A percentile compares a stretch with the other conserved stretches of the same genome.
Conservation (phyloP, 2,113 vertebrate genomes). For the Triplophysa tibetana region DNA sequence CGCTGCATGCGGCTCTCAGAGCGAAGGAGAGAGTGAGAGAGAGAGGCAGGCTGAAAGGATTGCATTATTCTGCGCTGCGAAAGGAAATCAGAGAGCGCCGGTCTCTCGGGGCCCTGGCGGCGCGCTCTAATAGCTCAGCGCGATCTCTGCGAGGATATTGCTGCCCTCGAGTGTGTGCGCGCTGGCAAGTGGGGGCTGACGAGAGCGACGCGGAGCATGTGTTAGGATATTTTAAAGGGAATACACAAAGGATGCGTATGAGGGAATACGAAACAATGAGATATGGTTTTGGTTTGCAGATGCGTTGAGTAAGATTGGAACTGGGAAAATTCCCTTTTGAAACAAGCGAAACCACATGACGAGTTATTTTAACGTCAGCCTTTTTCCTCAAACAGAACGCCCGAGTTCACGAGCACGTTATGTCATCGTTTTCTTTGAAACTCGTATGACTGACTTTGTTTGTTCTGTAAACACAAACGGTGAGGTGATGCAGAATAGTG, state of each 20-base stretch:
- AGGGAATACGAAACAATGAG: constrained; percentile 19
- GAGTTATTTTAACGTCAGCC: no score
- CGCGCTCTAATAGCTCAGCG: constrained; percentile 52
- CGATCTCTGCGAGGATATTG: constrained; percentile 48
- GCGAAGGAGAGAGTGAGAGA: constrained; percentile 25
- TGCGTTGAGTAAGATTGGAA: not conserved
- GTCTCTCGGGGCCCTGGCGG: constrained; percentile 53
- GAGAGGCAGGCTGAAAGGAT: constrained; percentile 55
- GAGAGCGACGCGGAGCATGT: not conserved
- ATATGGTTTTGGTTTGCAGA: constrained; percentile 12
- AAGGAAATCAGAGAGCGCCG: constrained; percentile 59
- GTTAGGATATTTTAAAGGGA: constrained; percentile 19
- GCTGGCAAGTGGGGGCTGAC: constrained; percentile 18
- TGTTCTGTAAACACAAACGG: no score
- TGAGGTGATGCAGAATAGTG: no score
- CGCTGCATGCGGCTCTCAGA: constrained; percentile 25
- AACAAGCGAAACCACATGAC: no score
- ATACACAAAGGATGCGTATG: constrained; percentile 17
- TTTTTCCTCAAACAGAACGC: no score
- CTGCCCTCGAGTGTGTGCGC: constrained; percentile 47
- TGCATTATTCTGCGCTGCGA: constrained; percentile 59
- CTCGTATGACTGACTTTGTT: no score
- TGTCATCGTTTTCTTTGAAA: no score
- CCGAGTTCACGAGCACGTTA: no score
- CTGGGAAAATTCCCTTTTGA: no score